Evolutionary conservation across 53 echinoderm and acorn worm genomes (phyloP).

Genomic region (Mesocentrotus franciscanus): DNA sequence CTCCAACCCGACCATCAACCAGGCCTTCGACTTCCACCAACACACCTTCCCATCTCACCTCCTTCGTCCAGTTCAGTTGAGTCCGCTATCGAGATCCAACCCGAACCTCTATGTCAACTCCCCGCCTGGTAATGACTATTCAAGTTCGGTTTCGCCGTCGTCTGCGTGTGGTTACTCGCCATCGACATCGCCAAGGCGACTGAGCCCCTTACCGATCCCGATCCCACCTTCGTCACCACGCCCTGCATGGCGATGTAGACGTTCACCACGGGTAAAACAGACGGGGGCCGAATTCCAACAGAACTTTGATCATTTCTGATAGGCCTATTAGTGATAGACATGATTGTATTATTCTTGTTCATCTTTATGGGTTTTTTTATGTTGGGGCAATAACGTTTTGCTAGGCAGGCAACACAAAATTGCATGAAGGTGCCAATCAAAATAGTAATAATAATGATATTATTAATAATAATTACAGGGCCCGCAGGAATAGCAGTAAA

Average conservation of each 20-base stretch:
- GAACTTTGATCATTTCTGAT: constrained; percentile 29
- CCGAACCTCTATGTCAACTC: constrained; percentile 14
- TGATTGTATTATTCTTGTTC: background rate
- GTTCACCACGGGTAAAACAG: background rate
- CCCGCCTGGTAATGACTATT: background rate
- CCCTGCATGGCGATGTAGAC: background rate
- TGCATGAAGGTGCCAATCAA: background rate
- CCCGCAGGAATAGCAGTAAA: too few relatives aligned
- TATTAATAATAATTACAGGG: too few relatives aligned
- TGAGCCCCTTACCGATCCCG: constrained; percentile 6
- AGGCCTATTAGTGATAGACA: too few relatives aligned
- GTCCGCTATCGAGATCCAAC: constrained; percentile 30
- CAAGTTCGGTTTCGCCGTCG: background rate
- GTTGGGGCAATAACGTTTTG: background rate
- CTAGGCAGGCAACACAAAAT: background rate
- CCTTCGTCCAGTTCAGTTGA: background rate
- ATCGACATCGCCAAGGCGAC: constrained; percentile 30
- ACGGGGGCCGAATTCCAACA: background rate
- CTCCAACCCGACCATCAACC: constrained; percentile 27
- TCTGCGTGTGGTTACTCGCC: background rate
- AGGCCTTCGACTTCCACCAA: background rate
- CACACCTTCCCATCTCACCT: background rate
- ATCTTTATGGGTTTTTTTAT: background rate
- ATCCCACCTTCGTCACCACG: constrained; percentile 56
- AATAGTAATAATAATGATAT: too few relatives aligned